phyloP scores from a whole-genome alignment of 2,113 vertebrate species.

The Spea multiplicata region DNA sequence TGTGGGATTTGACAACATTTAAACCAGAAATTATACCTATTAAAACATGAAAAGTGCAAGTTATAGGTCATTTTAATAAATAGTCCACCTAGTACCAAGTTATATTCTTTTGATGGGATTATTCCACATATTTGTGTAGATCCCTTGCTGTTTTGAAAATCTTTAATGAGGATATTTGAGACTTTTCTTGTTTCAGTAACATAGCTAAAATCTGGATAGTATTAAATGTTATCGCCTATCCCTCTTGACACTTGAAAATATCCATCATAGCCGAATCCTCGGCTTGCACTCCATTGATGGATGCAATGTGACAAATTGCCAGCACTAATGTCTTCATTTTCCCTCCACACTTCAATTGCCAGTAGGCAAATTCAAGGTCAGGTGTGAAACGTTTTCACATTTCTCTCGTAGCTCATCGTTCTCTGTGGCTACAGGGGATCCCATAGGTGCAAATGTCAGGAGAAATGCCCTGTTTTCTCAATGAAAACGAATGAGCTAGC shows the following conservation, averaged over 20 bases:
- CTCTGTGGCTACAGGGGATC: background rate
- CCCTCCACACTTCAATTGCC: constrained; percentile 46
- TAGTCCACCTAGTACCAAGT: no score
- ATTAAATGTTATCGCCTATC: background rate
- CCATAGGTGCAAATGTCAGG: background rate
- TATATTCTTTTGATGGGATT: no score
- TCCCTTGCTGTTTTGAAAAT: no score
- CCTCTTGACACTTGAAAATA: constrained; percentile 12
- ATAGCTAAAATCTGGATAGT: background rate
- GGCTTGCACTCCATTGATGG: constrained; percentile 23
- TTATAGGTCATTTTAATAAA: no score
- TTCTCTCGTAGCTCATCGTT: background rate
- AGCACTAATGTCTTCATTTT: constrained; percentile 42
- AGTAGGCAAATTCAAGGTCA: constrained; percentile 41
- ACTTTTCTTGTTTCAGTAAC: no score
- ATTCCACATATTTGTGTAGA: no score
- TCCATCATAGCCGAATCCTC: constrained; percentile 50
- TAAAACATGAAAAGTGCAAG: no score
- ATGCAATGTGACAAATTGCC: constrained; percentile 51
- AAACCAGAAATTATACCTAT: no score
- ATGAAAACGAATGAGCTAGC: no score
- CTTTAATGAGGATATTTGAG: no score
- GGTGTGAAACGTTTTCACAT: background rate
- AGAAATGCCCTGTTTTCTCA: background rate
- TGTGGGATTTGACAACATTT: no score